Conservation (phyloP, 2,888 invertebrate species). For the Argynnis bischoffii region DNA sequence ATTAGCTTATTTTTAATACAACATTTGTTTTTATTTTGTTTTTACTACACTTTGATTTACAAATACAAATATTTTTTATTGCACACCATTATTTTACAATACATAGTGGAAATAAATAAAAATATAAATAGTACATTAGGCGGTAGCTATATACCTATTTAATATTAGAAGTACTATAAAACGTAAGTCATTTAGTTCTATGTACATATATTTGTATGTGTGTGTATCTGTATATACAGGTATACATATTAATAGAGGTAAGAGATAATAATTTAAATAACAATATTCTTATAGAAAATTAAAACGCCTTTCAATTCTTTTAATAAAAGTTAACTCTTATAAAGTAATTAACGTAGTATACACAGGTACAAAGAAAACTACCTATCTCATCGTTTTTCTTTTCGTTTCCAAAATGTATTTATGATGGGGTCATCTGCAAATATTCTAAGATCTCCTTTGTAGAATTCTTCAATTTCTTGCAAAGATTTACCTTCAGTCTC, state of each 20-base stretch:
- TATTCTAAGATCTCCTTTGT: constrained; percentile 59
- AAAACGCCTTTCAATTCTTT: too few species aligned
- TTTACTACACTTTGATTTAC: background rate
- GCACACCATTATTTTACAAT: too few species aligned
- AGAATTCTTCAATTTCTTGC: constrained; percentile 76
- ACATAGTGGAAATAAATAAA: too few species aligned
- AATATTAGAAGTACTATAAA: too few species aligned
- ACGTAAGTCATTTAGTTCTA: too few species aligned
- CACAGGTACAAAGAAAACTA: background rate
- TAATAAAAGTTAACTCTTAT: background rate
- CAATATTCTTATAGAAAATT: too few species aligned
- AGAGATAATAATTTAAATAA: too few species aligned
- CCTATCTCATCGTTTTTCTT: constrained; percentile 27
- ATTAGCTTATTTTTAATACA: background rate
- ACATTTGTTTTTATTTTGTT: background rate
- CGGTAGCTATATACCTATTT: background rate
- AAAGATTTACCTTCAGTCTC: constrained; percentile 81
- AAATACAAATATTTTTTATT: background rate
- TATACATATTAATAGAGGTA: too few species aligned
- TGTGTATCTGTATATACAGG: too few species aligned
- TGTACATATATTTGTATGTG: too few species aligned
- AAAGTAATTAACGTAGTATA: background rate
- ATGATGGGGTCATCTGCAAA: constrained; percentile 73
- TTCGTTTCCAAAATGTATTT: constrained; percentile 59
- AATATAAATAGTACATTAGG: too few species aligned